Percentiles rank a stretch among this genome's conserved stretches.
phyloP scores from a whole-genome alignment of 92 coral and sea anemone species.

The Scolanthus callimorphus region DNA sequence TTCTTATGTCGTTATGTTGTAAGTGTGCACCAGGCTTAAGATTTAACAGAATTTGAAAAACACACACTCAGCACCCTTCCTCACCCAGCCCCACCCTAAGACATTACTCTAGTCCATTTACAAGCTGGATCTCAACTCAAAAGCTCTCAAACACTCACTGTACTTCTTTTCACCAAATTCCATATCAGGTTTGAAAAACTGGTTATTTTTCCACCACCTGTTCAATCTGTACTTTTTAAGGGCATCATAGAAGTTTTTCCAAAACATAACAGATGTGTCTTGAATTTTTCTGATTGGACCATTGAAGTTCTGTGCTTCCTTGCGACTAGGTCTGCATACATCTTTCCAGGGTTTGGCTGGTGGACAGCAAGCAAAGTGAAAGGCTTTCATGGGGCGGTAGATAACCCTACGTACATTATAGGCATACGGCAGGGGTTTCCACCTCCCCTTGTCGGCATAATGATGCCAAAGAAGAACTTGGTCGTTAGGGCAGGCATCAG shows the following conservation, averaged over 20 bases:
- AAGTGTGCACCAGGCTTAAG: too few relatives aligned
- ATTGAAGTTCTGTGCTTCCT: slow-evolving; percentile 56
- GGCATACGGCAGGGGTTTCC: slow-evolving; percentile 72
- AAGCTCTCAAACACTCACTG: too few relatives aligned
- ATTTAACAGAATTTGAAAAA: too few relatives aligned
- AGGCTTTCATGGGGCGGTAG: slow-evolving; percentile 71
- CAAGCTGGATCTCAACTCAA: too few relatives aligned
- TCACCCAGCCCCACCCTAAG: too few relatives aligned
- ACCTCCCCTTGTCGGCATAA: slow-evolving; percentile 55
- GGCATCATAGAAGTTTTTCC: slow-evolving; percentile 79
- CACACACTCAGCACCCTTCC: too few relatives aligned
- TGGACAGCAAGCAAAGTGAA: slow-evolving; percentile 54
- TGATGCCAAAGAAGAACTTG: slow-evolving; percentile 61
- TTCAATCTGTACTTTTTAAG: slow-evolving; percentile 47
- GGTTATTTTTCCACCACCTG: slow-evolving; percentile 70
- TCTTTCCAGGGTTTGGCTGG: slow-evolving; percentile 82
- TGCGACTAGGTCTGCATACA: slow-evolving; percentile 62
- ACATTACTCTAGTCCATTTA: too few relatives aligned
- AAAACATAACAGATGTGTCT: slow-evolving; percentile 60
- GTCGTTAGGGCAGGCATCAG: slow-evolving; percentile 56
- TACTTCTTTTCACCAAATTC: slow-evolving; percentile 32
- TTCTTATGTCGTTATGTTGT: too few relatives aligned
- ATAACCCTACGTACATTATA: slow-evolving; percentile 63
- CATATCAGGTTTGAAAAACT: slow-evolving; percentile 34
- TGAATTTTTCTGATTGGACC: slow-evolving; percentile 37